Percentiles rank a stretch among this genome's conserved stretches.
These are phyloP conservation scores for Halisarca cf. caerulea DNA, from an alignment of 37 sponge, comb jelly and placozoan genomes.

Conservation along the genomic window DNA sequence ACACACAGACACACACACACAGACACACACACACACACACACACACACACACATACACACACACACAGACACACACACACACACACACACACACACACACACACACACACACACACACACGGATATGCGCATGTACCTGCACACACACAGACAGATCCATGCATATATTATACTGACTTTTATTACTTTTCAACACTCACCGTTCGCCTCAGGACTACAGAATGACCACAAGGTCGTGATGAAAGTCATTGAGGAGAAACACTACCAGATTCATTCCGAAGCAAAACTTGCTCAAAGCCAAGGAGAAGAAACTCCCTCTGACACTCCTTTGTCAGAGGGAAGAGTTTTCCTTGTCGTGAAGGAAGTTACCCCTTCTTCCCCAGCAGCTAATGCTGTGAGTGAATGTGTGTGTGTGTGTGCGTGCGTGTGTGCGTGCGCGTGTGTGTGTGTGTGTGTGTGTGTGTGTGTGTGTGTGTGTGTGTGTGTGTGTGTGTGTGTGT, in stretches of 20 bases:
- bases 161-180: too few relatives aligned
- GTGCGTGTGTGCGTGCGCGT: not conserved
- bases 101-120: not conserved
- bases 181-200: too few relatives aligned
- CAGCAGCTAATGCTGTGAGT: conserved; percentile 19
- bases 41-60: not conserved
- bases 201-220: conserved; percentile 57
- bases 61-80: conserved; percentile 1
- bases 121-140: too few relatives aligned
- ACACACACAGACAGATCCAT: too few relatives aligned
- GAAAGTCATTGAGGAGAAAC: conserved; percentile 69
- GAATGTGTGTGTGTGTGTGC: not conserved
- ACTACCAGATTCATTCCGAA: conserved; percentile 80
- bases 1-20: too few relatives aligned
- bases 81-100: not conserved
- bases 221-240: conserved; percentile 91
- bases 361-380: conserved; percentile 13
- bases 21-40: too few relatives aligned
- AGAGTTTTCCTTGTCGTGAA: conserved; percentile 15
- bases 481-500: too few relatives aligned
- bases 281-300: conserved; percentile 23
- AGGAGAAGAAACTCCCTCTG: not conserved
- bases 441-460: too few relatives aligned
- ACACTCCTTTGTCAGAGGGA: too few relatives aligned
- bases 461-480: too few relatives aligned